These are phyloP conservation scores for Panthera uncia DNA, from an alignment of 2,113 vertebrate genomes.

Conservation along the genomic window DNA sequence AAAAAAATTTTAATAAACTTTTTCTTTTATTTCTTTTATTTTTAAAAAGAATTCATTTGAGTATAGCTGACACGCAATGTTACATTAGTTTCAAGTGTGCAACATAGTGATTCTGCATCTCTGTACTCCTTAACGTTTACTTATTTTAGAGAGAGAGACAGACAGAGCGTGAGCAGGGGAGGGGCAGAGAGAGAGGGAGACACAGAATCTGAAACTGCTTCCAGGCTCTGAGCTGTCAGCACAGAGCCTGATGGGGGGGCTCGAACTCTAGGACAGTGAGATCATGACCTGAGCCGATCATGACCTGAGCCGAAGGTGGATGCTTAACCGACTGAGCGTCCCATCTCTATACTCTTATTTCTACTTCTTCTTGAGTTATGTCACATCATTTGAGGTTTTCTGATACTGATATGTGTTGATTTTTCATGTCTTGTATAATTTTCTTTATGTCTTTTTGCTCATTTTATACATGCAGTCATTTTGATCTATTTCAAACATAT, in stretches of 20 bases:
- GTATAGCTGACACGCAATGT: neutral
- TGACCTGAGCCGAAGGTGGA: too few relatives aligned
- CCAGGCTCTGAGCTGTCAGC: too few relatives aligned
- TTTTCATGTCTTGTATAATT: neutral
- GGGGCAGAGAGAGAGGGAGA: too few relatives aligned
- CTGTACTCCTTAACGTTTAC: neutral
- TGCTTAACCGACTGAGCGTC: too few relatives aligned
- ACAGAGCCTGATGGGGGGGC: too few relatives aligned
- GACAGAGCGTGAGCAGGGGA: too few relatives aligned
- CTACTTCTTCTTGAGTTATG: neutral
- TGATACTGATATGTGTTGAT: neutral
- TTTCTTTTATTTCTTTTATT: neutral
- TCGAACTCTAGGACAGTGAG: too few relatives aligned
- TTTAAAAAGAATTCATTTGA: neutral
- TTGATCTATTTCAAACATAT: neutral
- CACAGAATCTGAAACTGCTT: too few relatives aligned
- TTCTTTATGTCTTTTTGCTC: neutral
- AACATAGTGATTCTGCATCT: neutral
- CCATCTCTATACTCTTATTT: neutral
- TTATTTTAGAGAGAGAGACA: too few relatives aligned
- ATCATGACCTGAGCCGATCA: too few relatives aligned
- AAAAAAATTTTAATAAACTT: accelerated
- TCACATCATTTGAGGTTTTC: neutral
- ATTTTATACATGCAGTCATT: neutral
- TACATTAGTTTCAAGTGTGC: neutral